These are phyloP conservation scores for Aegotheles bennettii DNA, from an alignment of 2,113 vertebrate species.

Conservation along the genomic window DNA sequence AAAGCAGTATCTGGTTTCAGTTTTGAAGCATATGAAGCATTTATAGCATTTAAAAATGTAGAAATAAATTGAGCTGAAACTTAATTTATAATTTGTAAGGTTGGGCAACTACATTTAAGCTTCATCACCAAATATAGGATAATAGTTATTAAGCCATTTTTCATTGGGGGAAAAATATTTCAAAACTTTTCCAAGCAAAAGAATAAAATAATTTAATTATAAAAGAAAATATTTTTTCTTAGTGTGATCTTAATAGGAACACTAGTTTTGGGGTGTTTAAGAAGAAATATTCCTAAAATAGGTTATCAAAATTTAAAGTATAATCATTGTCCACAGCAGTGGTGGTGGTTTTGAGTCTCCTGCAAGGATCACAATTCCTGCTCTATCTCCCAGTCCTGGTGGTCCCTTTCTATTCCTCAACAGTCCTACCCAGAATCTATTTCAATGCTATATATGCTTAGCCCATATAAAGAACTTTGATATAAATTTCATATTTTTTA, in stretches of 20 bases:
- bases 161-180: not conserved
- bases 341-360: not conserved
- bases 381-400: not conserved
- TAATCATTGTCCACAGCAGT: not conserved
- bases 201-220: not conserved
- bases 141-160: not conserved
- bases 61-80: not conserved
- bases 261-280: not conserved
- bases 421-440: not conserved
- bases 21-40: not conserved
- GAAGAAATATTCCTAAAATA: not conserved
- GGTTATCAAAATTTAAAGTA: not conserved
- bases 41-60: not conserved
- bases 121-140: not conserved
- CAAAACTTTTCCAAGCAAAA: not conserved
- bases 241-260: not conserved
- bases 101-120: not conserved
- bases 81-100: not conserved
- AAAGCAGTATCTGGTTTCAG: not conserved
- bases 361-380: not conserved
- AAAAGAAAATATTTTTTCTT: not conserved
- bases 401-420: not conserved
- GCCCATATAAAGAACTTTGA: not conserved
- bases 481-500: not conserved
- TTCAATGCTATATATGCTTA: not conserved